These are phyloP conservation scores for Drosophila persimilis DNA, from an alignment of 1,140 invertebrate species.

Conservation along the genomic window DNA sequence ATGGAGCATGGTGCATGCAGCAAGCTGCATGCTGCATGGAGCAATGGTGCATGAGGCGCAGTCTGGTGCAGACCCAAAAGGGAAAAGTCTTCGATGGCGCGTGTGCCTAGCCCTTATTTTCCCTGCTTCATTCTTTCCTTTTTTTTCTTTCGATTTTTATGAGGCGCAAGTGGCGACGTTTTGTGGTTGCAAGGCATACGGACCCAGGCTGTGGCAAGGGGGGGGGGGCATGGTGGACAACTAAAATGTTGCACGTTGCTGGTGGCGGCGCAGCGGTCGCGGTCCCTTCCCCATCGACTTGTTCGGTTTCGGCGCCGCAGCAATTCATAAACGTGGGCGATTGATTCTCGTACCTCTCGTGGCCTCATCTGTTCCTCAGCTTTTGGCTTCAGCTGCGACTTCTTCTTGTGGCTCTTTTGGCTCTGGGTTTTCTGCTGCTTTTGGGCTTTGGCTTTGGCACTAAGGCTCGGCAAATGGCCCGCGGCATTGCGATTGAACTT, in stretches of 20 bases:
- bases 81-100: constrained; percentile 52
- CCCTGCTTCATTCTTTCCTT: constrained; percentile 47
- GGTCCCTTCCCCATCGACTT: constrained; percentile 27
- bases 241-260: constrained; percentile 79
- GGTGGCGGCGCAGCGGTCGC: constrained; percentile 37
- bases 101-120: constrained; percentile 83
- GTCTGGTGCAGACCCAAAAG: constrained; percentile 26
- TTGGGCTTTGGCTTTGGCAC: constrained; percentile 78
- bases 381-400: constrained; percentile 14
- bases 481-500: constrained; percentile 83
- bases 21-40: constrained; percentile 18
- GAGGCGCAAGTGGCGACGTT: constrained; percentile 81
- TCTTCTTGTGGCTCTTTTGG: constrained; percentile 11
- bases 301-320: constrained; percentile 74
- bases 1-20: constrained; percentile 35
- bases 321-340: constrained; percentile 82
- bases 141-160: constrained; percentile 54
- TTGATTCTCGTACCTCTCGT: constrained; percentile 76
- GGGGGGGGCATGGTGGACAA: constrained; percentile 45
- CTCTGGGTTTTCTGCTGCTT: constrained; percentile 50
- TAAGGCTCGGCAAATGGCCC: constrained; percentile 82
- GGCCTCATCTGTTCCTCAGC: constrained; percentile 55
- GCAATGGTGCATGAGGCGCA: constrained; percentile 31
- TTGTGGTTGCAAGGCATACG: constrained; percentile 79
- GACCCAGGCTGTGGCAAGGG: constrained; percentile 4